Evolutionary conservation across 2,797 vertebrate species (phyloP), one percentile per base, ranked within the genome.

Genomic region (Hipposideros larvatus): DNA sequence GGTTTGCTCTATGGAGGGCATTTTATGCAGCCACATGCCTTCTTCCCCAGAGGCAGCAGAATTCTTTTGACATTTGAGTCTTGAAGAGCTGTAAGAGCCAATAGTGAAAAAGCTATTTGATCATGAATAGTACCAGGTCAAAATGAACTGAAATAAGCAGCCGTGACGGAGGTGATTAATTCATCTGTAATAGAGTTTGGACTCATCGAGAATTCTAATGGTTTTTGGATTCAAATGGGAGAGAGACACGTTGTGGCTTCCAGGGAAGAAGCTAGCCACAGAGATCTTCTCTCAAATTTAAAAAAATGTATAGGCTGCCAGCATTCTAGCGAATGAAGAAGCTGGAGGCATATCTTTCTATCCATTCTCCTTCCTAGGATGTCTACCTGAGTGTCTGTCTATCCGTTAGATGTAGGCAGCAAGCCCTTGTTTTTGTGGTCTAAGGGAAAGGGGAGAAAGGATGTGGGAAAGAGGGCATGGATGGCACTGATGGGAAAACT

Each of bases 121-220:
- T 95, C 65, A 80, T 70, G 86, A 65, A 85, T 7, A 51, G 31
- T 71, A 48, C 57, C 57, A 26, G 46, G 59, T 80, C 66, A 70
- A 66, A 88, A 24, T 68, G 59, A 84, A 91, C 90, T 48, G 68
- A 83, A 84, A 46, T 43, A 88, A 82, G 57, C 63, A 89, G 71
- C 70, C 0, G 0, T 83, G 53, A 63, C 0, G 1, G 79, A 94
- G 68, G 48, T 61, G 80, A 94, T 82, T 74, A 96, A 91, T 63
- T 91, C 31, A 77, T 70, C 63, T 85, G 26, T 79, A 77, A 83
- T 31, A 73, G 34, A 78, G 87, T 93, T 93, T 90, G 48, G 41
- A 79, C n/a, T 95, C 51, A 43, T 11, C 28, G 68, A 93, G 74
- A 95, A 94, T 94, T 96, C 74, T 63, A 88, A 63, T 14, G 82